These are phyloP conservation scores for Danio rerio DNA, from an alignment of 2,113 vertebrate genomes.

Conservation along the genomic window GRCz12tu NC_133181.1:13060001-13060500, in stretches of 20 bases:
- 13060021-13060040: conserved; percentile 3
- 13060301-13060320: background rate
- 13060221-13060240: conserved; percentile 30
- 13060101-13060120: conserved; percentile 8
- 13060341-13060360: too few relatives aligned
- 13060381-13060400: too few relatives aligned
- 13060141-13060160: conserved; percentile 26
- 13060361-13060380: too few relatives aligned
- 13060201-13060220: conserved; percentile 29
- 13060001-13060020: background rate
- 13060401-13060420: too few relatives aligned
- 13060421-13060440: too few relatives aligned
- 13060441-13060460: too few relatives aligned
- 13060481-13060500: too few relatives aligned
- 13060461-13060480: too few relatives aligned
- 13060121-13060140: conserved; percentile 20
- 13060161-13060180: conserved; percentile 31
- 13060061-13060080: background rate
- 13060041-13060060: background rate
- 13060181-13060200: conserved; percentile 4
- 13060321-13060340: too few relatives aligned
- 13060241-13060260: conserved; percentile 7
- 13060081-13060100: conserved; percentile 12
- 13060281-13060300: conserved; percentile 1
- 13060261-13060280: background rate